These are phyloP conservation scores for Agapostemon virescens DNA, from an alignment of 2,888 invertebrate genomes.

Conservation along the genomic window DNA sequence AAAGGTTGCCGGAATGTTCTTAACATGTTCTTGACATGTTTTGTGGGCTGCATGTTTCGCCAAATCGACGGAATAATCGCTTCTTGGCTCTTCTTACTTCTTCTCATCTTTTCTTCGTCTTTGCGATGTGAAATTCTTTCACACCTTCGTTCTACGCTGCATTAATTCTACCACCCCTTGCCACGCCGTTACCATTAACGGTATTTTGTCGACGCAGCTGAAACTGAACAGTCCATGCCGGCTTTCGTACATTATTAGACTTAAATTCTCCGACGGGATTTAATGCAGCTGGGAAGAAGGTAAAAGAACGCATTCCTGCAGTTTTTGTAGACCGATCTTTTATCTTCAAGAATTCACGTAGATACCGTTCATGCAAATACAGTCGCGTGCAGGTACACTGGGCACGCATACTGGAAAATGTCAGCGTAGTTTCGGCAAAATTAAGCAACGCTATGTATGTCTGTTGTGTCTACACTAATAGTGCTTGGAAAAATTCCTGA, in stretches of 20 bases:
- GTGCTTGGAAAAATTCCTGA: no score
- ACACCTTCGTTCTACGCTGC: not conserved
- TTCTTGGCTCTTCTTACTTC: fast-evolving
- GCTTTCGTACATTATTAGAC: conserved; percentile 3
- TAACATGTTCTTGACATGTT: not conserved
- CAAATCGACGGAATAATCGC: not conserved
- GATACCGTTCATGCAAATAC: no score
- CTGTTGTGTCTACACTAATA: no score
- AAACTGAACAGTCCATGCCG: not conserved
- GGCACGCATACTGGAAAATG: no score
- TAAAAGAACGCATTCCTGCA: not conserved
- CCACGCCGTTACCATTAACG: not conserved
- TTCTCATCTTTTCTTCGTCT: not conserved
- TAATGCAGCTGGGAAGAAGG: not conserved
- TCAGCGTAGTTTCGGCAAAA: no score
- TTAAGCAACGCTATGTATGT: no score
- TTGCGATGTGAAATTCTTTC: not conserved
- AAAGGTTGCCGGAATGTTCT: not conserved
- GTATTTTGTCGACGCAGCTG: not conserved
- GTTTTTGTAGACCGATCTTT: no score
- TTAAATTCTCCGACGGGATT: not conserved
- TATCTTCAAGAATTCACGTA: no score
- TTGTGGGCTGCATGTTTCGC: not conserved
- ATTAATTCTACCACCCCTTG: not conserved
- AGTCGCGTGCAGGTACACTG: no score